phyloP scores from a whole-genome alignment of 2,797 vertebrate species.

The Scomberomorus guttatus region DNA sequence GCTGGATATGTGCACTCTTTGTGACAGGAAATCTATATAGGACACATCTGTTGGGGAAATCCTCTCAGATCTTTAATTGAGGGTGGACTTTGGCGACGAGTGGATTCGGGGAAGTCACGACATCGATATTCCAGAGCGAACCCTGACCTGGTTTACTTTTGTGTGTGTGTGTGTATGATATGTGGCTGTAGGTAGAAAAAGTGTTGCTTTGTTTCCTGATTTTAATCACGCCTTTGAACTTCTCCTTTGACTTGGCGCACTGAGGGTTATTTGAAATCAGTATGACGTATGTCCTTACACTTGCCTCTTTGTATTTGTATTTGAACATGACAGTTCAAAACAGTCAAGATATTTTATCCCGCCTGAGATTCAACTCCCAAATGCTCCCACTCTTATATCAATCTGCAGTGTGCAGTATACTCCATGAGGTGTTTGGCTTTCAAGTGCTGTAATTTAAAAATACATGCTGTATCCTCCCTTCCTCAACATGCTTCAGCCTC shows the following conservation, averaged over 20 bases:
- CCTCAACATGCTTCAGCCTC: slow-evolving; percentile 1
- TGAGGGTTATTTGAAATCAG: slow-evolving; percentile 1
- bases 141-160: slow-evolving; percentile 42
- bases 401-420: neutral
- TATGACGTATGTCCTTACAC: neutral
- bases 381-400: neutral
- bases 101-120: slow-evolving; percentile 46
- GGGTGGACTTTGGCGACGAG: slow-evolving; percentile 21
- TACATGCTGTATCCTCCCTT: neutral
- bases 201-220: slow-evolving; percentile 13
- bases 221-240: slow-evolving; percentile 24
- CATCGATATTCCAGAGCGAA: slow-evolving; percentile 24
- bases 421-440: slow-evolving; percentile 6
- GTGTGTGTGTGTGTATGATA: neutral
- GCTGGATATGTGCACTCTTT: slow-evolving; percentile 78
- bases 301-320: neutral
- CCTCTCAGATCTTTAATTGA: slow-evolving; percentile 67
- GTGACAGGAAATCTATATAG: slow-evolving; percentile 81
- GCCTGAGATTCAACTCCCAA: neutral
- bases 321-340: slow-evolving; percentile 13
- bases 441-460: neutral
- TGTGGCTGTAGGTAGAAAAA: neutral
- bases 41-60: slow-evolving; percentile 75
- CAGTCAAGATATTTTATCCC: neutral
- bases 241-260: neutral